A percentile compares a stretch with the other conserved stretches of the same genome.
phyloP scores from a whole-genome alignment of 2,888 invertebrate species.

The Marasmarcha lunaedactyla region DNA sequence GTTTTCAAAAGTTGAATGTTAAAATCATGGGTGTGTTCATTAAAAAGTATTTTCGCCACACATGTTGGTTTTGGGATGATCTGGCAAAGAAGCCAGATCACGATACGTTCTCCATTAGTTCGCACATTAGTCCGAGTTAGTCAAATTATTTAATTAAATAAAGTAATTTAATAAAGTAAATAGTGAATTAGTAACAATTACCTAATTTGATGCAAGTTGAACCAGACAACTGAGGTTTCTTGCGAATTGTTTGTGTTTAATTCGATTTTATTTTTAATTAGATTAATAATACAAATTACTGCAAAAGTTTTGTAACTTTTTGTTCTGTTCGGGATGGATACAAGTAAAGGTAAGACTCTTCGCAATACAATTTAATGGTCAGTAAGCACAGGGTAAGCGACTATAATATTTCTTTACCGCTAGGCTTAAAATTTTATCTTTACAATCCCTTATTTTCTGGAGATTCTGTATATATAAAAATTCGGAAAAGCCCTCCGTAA shows the following conservation, averaged over 20 bases:
- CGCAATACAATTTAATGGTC: conserved; percentile 1
- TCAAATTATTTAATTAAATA: conserved; percentile 66
- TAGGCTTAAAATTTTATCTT: too few species aligned
- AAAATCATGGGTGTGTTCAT: conserved; percentile 34
- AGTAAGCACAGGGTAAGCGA: too few species aligned
- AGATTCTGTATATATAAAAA: too few species aligned
- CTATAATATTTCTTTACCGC: too few species aligned
- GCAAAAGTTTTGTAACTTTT: conserved; percentile 14
- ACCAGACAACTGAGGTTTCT: conserved; percentile 22
- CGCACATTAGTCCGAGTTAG: conserved; percentile 66
- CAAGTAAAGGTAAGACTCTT: conserved; percentile 43
- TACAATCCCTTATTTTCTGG: too few species aligned
- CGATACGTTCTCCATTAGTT: conserved; percentile 62
- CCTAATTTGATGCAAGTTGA: conserved; percentile 32
- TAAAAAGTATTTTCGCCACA: conserved; percentile 43
- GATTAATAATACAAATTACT: conserved; percentile 15
- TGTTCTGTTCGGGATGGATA: conserved; percentile 35
- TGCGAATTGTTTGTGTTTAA: too few species aligned
- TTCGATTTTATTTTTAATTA: conserved; percentile 33
- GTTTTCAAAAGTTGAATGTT: conserved; percentile 8
- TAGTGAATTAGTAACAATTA: conserved; percentile 58
- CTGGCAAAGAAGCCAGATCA: conserved; percentile 48
- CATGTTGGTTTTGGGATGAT: conserved; percentile 26
- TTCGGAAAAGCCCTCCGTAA: too few species aligned
- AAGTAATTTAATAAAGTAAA: conserved; percentile 66